Percentiles rank a stretch among this genome's conserved stretches.
These are phyloP conservation scores for Urophycis tenuis DNA, from an alignment of 2,797 vertebrate genomes.

Conservation along the genomic window DNA sequence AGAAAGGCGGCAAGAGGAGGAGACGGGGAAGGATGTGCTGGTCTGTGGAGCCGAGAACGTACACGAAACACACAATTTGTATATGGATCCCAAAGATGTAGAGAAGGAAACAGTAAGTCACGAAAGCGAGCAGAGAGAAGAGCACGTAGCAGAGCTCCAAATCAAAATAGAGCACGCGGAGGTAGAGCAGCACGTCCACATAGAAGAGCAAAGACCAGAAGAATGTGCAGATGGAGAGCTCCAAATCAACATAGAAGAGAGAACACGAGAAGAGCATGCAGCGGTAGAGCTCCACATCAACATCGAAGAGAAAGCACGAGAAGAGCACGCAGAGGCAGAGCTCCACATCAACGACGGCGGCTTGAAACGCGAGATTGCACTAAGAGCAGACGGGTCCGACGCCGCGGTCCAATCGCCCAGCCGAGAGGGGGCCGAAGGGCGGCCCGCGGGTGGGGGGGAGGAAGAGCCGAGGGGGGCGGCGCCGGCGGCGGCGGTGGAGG, in stretches of 20 bases:
- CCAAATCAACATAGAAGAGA: neutral
- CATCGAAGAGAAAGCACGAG: neutral
- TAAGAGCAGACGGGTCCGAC: conserved; percentile 27
- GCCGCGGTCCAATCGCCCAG: conserved; percentile 28
- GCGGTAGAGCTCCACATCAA: neutral
- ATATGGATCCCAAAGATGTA: conserved; percentile 20
- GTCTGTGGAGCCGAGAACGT: conserved; percentile 39
- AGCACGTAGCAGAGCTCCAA: neutral
- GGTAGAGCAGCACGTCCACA: neutral
- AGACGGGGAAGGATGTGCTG: neutral
- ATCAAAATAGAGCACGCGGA: neutral
- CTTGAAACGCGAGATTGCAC: conserved; percentile 29
- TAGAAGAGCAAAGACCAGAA: conserved; percentile 12
- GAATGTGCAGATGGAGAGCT: neutral
- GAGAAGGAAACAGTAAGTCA: conserved; percentile 18
- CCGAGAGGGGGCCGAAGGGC: conserved; percentile 46
- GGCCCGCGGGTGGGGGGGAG: conserved; percentile 23
- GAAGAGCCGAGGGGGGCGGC: conserved; percentile 11
- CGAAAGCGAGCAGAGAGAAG: conserved; percentile 1
- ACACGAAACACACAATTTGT: conserved; percentile 25
- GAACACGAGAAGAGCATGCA: neutral
- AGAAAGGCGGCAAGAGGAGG: neutral
- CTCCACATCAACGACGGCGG: conserved; percentile 8
- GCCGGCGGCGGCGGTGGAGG: neutral
- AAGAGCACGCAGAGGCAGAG: conserved; percentile 19